Percentiles rank a stretch among this genome's conserved stretches.
phyloP scores from a whole-genome alignment of 1,140 invertebrate genomes.

The Drosophila carrolli region DNA sequence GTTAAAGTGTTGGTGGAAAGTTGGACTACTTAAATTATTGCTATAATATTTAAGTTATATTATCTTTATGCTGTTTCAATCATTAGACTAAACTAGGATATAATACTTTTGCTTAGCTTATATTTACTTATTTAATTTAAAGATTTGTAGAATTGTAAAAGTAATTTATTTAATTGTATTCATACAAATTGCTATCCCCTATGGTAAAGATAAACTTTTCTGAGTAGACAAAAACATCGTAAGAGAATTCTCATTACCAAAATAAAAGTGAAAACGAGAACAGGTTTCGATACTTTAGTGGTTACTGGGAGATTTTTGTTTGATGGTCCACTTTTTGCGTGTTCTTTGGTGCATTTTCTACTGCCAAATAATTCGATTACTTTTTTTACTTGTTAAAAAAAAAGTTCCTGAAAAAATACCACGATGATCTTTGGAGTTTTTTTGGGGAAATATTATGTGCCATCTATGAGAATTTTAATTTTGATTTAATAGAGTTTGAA shows the following conservation, averaged over 20 bases:
- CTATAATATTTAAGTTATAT: no score
- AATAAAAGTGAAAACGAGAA: constrained; percentile 11
- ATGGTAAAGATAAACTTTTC: not conserved
- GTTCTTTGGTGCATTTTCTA: not conserved
- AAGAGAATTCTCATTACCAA: not conserved
- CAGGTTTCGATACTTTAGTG: not conserved
- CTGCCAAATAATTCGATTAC: not conserved
- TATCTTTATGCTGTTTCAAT: no score
- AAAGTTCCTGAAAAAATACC: not conserved
- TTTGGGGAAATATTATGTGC: no score
- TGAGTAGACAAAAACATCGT: not conserved
- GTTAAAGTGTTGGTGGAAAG: constrained; percentile 21
- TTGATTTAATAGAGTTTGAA: no score
- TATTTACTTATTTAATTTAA: not conserved
- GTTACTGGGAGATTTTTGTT: constrained; percentile 7
- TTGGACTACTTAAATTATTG: not conserved
- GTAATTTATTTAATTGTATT: no score
- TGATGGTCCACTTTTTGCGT: constrained; percentile 1
- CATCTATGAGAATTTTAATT: no score
- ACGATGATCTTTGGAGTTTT: not conserved
- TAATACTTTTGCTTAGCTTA: no score
- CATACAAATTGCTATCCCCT: not conserved
- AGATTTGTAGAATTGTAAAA: no score
- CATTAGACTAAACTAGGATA: no score
- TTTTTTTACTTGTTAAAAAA: not conserved